Evolutionary conservation across 1,140 invertebrate species (phyloP).

Genomic region (Matsumurasca onukii): DNA sequence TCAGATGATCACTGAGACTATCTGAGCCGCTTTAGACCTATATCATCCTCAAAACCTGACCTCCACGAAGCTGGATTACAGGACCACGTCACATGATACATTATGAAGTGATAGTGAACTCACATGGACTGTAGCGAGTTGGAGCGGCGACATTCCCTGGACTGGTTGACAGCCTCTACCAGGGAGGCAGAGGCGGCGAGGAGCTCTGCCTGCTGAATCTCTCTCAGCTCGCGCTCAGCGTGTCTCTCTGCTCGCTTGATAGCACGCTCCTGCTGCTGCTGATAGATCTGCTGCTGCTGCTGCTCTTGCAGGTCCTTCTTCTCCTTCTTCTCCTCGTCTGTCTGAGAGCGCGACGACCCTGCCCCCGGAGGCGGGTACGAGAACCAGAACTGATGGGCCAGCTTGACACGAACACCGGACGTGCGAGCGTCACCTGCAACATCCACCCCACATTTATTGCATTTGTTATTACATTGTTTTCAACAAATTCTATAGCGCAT

Average conservation of each 20-base stretch:
- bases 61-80: too few relatives aligned
- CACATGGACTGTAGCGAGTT: constrained; percentile 31
- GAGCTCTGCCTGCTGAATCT: constrained; percentile 20
- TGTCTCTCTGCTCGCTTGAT: constrained; percentile 13
- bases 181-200: constrained; percentile 29
- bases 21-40: too few relatives aligned
- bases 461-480: too few relatives aligned
- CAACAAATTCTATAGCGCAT: too few relatives aligned
- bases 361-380: constrained; percentile 43
- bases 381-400: constrained; percentile 46
- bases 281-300: constrained; percentile 26
- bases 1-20: too few relatives aligned
- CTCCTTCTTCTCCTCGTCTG: constrained; percentile 45
- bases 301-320: constrained; percentile 33
- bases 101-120: too few relatives aligned
- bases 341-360: constrained; percentile 41
- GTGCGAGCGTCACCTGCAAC: constrained; percentile 10
- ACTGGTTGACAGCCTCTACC: constrained; percentile 31
- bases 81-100: too few relatives aligned
- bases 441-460: too few relatives aligned
- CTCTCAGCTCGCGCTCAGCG: constrained; percentile 29
- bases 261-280: constrained; percentile 21
- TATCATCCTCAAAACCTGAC: too few relatives aligned
- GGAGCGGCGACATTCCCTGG: constrained; percentile 32
- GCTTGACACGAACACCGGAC: constrained; percentile 35